Evolutionary conservation across 2,113 vertebrate species (phyloP), one percentile per base, ranked within the genome.

Genomic region (Bathybates hornii): DNA sequence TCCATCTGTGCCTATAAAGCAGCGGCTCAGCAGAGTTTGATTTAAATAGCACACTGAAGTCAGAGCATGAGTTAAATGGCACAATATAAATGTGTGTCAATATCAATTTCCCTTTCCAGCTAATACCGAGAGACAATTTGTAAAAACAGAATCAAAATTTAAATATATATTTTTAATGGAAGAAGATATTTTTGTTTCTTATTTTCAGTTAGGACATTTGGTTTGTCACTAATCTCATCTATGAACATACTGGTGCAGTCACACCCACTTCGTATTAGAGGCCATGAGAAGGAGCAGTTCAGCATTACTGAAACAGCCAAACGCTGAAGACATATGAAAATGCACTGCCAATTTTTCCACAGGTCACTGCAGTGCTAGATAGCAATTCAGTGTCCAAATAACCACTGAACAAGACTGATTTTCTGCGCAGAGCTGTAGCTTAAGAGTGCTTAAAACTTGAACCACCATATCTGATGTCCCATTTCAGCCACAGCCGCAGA

Each of bases 391-490:
- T 52, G 84, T 71, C 80, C 32, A 91, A 84, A 80, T n/a, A 61
- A 73, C 16, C 59, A 79, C 80, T 54, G 45, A 89, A 80, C 57
- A 19, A 63, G 9, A 85, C 79, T 8, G 61, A 71, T 91, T 57
- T 86, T 50, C 56, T 54, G 68, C 24, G 52, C 59, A 48, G 56
- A 43, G 84, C 56, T 52, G 84, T 61, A 61, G 80, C 29, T 89
- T 56, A 82, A 59, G 34, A 86, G 53, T 27, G 34, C 61, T 54
- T 53, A 13, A 32, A 85, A 86, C 66, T 85, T 78, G 41, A 87
- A 87, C 16, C 8, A 24, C 34, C 80, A 48, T 52, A 82, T 90
- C 82, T 89, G 82, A 94, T 89, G 54, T 85, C 19, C 52, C 59
- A 83, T 87, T 89, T 91, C 24, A 86, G 87, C 36, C 29, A 16